Percentiles rank a stretch among this genome's conserved stretches.
Evolutionary conservation across 2,113 vertebrate species (phyloP).

Genomic region (Petaurus breviceps): DNA sequence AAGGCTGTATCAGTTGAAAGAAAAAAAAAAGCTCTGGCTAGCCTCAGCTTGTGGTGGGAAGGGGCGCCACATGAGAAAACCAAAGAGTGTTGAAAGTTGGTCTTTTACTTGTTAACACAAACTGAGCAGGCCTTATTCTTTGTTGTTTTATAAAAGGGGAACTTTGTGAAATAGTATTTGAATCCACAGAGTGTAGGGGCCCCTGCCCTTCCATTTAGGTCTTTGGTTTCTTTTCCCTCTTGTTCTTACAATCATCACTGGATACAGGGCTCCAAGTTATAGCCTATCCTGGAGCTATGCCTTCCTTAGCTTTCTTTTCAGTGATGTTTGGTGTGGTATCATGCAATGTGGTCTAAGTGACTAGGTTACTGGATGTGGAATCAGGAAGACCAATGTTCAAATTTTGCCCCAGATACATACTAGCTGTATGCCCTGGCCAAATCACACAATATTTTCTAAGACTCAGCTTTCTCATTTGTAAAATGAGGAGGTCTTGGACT

Average conservation of each 20-base stretch:
- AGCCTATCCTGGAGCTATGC: neutral
- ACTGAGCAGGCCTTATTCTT: neutral
- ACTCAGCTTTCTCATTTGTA: neutral
- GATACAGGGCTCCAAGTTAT: neutral
- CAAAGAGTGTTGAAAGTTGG: neutral
- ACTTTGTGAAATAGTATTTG: neutral
- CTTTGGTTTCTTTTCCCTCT: neutral
- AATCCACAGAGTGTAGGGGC: neutral
- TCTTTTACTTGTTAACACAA: conserved; percentile 3
- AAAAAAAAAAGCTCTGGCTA: neutral
- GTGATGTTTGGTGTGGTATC: neutral
- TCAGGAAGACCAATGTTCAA: neutral
- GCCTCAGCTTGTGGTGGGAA: neutral
- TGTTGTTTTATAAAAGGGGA: neutral
- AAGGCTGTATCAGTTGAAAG: neutral
- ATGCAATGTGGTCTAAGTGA: neutral
- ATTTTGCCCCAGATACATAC: neutral
- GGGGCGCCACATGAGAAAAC: neutral
- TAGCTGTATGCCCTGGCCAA: neutral
- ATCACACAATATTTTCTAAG: neutral
- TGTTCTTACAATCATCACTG: neutral
- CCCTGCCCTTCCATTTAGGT: neutral
- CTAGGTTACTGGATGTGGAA: neutral
- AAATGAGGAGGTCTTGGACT: neutral
- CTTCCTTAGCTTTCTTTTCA: neutral